phyloP scores from a whole-genome alignment of 2,113 vertebrate genomes.

The Myotis brandtii region DNA sequence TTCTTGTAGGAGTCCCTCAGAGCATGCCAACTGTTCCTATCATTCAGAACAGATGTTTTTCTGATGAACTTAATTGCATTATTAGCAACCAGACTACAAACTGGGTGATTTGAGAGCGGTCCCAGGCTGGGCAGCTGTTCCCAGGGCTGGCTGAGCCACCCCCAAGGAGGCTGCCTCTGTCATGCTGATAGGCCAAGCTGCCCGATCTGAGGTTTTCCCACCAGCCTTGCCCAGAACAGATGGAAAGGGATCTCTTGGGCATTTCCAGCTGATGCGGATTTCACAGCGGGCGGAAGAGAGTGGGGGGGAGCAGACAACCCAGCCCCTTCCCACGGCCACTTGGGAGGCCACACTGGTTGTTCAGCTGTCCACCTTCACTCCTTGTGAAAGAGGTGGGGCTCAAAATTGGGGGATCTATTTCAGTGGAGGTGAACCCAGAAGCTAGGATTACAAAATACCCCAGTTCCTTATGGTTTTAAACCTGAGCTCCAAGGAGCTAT shows the following conservation, averaged over 20 bases:
- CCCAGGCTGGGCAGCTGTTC: conserved; percentile 69
- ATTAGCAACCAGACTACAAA: conserved; percentile 50
- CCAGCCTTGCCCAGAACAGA: conserved; percentile 72
- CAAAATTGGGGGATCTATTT: neutral
- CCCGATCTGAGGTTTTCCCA: conserved; percentile 67
- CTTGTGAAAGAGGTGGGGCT: neutral
- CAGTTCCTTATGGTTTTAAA: neutral
- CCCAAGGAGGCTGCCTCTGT: neutral
- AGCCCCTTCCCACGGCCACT: conserved; percentile 69
- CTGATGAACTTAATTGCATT: conserved; percentile 60
- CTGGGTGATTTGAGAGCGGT: conserved; percentile 24
- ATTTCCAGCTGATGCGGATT: conserved; percentile 77
- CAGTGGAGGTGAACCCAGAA: neutral
- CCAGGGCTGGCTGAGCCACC: conserved; percentile 2
- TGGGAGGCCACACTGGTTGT: conserved; percentile 60
- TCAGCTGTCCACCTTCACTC: conserved; percentile 63
- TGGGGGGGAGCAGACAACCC: conserved; percentile 29
- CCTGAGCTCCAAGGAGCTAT: neutral
- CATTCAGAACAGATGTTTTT: conserved; percentile 65
- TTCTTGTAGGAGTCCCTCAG: neutral
- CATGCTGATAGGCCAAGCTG: neutral
- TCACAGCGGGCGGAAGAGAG: conserved; percentile 70
- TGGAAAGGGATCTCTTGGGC: conserved; percentile 56
- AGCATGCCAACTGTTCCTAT: neutral
- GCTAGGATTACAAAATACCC: neutral